phyloP scores from a whole-genome alignment of 1,140 invertebrate genomes.

The Potamilus streckersoni region DNA sequence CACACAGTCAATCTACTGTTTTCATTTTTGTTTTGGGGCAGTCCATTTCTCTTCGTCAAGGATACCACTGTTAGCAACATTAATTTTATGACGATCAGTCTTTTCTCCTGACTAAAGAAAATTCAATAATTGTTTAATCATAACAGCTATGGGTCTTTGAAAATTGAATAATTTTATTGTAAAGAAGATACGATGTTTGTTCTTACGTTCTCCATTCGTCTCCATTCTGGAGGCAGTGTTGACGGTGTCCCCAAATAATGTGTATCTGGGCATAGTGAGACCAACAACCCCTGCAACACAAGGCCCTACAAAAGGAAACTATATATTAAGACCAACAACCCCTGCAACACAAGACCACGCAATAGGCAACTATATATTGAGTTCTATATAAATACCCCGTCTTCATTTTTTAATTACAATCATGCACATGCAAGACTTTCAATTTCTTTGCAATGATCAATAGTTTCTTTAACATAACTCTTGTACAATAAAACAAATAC shows the following conservation, averaged over 20 bases:
- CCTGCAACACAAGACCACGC: no score
- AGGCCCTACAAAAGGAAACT: conserved; percentile 36
- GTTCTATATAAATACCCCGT: no score
- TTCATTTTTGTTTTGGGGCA: no score
- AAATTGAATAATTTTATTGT: background rate
- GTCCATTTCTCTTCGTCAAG: background rate
- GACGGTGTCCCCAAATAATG: conserved; percentile 59
- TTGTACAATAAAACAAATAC: no score
- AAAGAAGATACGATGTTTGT: background rate
- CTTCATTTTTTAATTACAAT: no score
- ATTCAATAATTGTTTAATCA: background rate
- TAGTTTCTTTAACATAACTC: no score
- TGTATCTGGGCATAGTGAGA: conserved; percentile 57
- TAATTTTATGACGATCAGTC: background rate
- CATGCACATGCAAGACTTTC: no score
- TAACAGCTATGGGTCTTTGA: background rate
- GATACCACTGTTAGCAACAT: background rate
- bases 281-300: conserved; percentile 61
- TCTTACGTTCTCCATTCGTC: conserved; percentile 53
- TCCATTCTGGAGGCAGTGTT: conserved; percentile 62
- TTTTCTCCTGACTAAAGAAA: background rate
- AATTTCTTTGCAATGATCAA: no score
- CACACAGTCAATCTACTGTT: no score
- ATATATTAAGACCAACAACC: no score
- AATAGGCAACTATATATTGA: no score